Evolutionary conservation across 2,797 vertebrate genomes (phyloP).

Genomic region (Synaphobranchus kaupii): DNA sequence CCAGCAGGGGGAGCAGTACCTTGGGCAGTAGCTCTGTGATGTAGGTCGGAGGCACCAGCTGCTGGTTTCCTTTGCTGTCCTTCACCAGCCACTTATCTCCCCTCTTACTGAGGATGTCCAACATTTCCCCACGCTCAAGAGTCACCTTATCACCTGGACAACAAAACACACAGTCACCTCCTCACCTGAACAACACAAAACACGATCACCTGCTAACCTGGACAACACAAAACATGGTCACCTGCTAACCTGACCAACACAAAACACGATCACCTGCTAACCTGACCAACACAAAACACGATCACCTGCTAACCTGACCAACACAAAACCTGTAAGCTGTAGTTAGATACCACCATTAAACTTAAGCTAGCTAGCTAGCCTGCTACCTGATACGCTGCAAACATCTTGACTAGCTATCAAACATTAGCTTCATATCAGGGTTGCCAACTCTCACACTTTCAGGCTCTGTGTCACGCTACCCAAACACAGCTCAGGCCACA

Average conservation of each 20-base stretch:
- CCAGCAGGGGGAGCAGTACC: slow-evolving; percentile 46
- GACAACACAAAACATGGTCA: background rate
- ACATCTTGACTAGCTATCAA: too few relatives aligned
- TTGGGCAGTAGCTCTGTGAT: slow-evolving; percentile 49
- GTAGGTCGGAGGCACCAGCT: slow-evolving; percentile 61
- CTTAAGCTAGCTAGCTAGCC: too few relatives aligned
- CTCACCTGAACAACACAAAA: background rate
- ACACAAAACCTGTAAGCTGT: too few relatives aligned
- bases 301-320: too few relatives aligned
- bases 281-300: too few relatives aligned
- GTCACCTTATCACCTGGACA: slow-evolving; percentile 50
- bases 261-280: too few relatives aligned
- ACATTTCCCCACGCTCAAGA: slow-evolving; percentile 59
- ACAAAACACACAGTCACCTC: background rate
- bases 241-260: background rate
- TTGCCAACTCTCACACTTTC: too few relatives aligned
- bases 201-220: background rate
- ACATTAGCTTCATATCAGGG: too few relatives aligned
- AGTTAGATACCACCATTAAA: too few relatives aligned
- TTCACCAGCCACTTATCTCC: slow-evolving; percentile 54
- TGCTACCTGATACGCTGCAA: too few relatives aligned
- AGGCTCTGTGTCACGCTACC: too few relatives aligned
- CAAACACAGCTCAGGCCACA: too few relatives aligned
- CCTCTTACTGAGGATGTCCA: slow-evolving; percentile 48
- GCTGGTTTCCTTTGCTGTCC: slow-evolving; percentile 60